Conservation (phyloP, 2,888 invertebrate species). For the Cataglyphis albicans region DNA sequence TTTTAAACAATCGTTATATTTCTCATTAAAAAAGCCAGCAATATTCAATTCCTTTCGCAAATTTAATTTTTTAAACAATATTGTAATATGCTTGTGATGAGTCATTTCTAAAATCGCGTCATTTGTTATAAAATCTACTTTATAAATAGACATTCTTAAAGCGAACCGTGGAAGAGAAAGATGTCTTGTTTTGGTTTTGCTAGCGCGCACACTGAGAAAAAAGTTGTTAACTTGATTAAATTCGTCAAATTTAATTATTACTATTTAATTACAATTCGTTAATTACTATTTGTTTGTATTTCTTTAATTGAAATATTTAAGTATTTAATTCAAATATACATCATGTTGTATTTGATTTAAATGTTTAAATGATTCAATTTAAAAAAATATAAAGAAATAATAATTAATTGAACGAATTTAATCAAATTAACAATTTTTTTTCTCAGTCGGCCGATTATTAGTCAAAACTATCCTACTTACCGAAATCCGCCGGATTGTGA, state of each 20-base stretch:
- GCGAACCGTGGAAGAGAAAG: not conserved
- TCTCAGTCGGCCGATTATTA: not conserved
- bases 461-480: conserved; percentile 88
- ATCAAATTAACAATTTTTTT: no score
- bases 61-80: not conserved
- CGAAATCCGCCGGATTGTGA: conserved; percentile 98
- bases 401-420: no score
- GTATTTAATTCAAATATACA: no score
- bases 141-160: not conserved
- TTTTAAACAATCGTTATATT: not conserved
- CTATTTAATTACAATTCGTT: no score
- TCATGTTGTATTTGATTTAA: no score
- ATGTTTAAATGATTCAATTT: no score
- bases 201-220: not conserved
- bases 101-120: not conserved
- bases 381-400: no score
- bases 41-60: not conserved
- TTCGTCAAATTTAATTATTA: no score
- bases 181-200: not conserved
- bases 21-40: not conserved
- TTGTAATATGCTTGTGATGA: not conserved
- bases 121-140: not conserved
- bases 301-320: no score
- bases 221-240: no score
- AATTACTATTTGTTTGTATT: no score